Evolutionary conservation across 1,140 invertebrate genomes (phyloP).

Genomic region (Bombus sylvicola): DNA sequence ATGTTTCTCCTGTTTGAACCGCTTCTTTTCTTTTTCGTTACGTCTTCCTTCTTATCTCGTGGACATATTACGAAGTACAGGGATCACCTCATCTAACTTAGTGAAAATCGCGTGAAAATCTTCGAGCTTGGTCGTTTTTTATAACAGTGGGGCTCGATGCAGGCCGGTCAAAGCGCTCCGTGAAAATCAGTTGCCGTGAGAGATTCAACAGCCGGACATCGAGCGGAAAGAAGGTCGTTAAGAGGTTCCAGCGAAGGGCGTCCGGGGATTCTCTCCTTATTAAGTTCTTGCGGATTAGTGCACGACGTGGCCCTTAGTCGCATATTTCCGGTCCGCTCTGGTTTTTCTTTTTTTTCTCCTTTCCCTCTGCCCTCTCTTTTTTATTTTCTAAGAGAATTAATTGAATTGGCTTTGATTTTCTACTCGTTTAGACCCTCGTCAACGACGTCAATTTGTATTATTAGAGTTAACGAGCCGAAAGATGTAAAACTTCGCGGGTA

Average conservation of each 20-base stretch:
- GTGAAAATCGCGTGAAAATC: neutral
- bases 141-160: neutral
- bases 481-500: neutral
- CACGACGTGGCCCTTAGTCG: neutral
- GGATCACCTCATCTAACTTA: neutral
- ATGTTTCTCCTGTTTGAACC: neutral
- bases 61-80: neutral
- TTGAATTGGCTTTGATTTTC: constrained; percentile 10
- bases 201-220: constrained; percentile 38
- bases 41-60: neutral
- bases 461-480: neutral
- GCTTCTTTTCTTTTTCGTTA: neutral
- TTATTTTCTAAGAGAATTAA: neutral
- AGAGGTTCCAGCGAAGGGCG: constrained; percentile 36
- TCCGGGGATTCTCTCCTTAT: constrained; percentile 54
- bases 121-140: neutral
- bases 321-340: neutral
- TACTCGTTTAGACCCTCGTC: neutral
- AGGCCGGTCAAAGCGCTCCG: constrained; percentile 22
- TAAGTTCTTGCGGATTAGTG: constrained; percentile 28
- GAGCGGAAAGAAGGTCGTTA: constrained; percentile 56
- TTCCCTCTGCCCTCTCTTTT: neutral
- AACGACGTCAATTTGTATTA: neutral
- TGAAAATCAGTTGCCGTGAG: constrained; percentile 49
- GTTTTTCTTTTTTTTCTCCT: neutral